Percentiles rank a stretch among this genome's conserved stretches.
Conservation (phyloP, 2,113 vertebrate genomes). For the Lophius piscatorius region DNA sequence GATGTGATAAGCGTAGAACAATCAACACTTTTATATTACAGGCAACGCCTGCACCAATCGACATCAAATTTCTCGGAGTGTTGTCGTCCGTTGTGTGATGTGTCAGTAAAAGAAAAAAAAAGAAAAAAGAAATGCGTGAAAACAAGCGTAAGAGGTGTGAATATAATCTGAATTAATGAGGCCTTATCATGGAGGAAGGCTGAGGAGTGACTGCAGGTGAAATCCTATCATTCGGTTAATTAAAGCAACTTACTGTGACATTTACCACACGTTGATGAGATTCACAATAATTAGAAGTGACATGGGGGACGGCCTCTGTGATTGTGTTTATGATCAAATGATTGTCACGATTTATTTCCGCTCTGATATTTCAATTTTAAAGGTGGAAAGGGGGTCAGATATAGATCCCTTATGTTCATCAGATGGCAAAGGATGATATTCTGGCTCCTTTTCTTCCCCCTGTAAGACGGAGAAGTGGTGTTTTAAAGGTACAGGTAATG, state of each 20-base stretch:
- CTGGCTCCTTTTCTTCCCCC: constrained; percentile 31
- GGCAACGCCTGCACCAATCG: constrained; percentile 11
- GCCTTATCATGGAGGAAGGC: constrained; percentile 54
- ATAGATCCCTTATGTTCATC: constrained; percentile 27
- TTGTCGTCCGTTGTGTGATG: constrained; percentile 40
- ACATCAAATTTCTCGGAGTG: constrained; percentile 12
- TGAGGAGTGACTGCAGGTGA: constrained; percentile 53
- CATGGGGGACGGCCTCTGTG: constrained; percentile 31
- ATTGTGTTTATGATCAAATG: constrained; percentile 46
- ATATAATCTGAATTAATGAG: constrained; percentile 80
- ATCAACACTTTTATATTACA: constrained; percentile 38
- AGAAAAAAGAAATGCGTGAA: constrained; percentile 56
- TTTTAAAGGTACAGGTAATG: constrained; percentile 85
- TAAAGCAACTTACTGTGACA: constrained; percentile 71
- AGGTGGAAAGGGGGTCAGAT: constrained; percentile 21
- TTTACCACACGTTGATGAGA: constrained; percentile 58
- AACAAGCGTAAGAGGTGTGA: constrained; percentile 72
- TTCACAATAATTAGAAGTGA: constrained; percentile 49
- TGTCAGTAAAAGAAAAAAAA: constrained; percentile 25
- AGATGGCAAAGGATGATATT: constrained; percentile 11
- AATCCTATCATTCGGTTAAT: constrained; percentile 66
- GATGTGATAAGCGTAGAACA: constrained; percentile 22
- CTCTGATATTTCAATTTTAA: constrained; percentile 33
- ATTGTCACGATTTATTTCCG: constrained; percentile 29
- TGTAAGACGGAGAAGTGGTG: constrained; percentile 71